These are phyloP conservation scores for Hirundichthys speculiger DNA, from an alignment of 2,113 vertebrate genomes.

Conservation along the genomic window DNA sequence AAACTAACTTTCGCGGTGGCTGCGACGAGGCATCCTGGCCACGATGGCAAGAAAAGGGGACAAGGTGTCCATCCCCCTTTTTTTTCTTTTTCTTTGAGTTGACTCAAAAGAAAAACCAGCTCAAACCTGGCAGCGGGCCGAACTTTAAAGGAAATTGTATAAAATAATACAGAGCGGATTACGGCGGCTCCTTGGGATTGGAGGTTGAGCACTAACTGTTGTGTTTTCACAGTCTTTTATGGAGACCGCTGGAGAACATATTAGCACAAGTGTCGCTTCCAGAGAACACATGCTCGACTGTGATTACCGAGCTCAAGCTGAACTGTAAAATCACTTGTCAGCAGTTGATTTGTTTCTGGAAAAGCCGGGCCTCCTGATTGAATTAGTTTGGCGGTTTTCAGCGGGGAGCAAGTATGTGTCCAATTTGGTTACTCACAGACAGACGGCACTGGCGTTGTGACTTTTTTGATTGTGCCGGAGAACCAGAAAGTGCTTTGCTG, in stretches of 20 bases:
- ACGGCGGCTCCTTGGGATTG: slow-evolving; percentile 41
- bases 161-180: slow-evolving; percentile 67
- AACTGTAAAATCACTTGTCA: slow-evolving; percentile 78
- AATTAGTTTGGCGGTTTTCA: slow-evolving; percentile 74
- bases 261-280: slow-evolving; percentile 74
- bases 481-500: slow-evolving; percentile 18
- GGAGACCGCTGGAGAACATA: slow-evolving; percentile 72
- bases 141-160: slow-evolving; percentile 54
- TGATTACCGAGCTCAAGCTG: slow-evolving; percentile 74
- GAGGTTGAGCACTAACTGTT: slow-evolving; percentile 56
- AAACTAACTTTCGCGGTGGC: slow-evolving; percentile 55
- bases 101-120: slow-evolving; percentile 28
- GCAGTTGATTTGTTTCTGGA: slow-evolving; percentile 76
- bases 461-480: slow-evolving; percentile 31
- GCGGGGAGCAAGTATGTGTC: slow-evolving; percentile 60
- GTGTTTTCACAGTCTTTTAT: slow-evolving; percentile 63
- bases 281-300: slow-evolving; percentile 72
- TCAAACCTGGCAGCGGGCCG: slow-evolving; percentile 39
- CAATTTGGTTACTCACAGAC: slow-evolving; percentile 65
- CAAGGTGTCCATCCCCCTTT: not conserved
- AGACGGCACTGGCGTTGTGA: slow-evolving; percentile 45
- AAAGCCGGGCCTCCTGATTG: slow-evolving; percentile 70
- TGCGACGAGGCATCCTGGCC: slow-evolving; percentile 19
- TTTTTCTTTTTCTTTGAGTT: not conserved
- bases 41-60: slow-evolving; percentile 15